phyloP scores from a whole-genome alignment of 1,140 invertebrate genomes.

The Drosophila grimshawi region DNA sequence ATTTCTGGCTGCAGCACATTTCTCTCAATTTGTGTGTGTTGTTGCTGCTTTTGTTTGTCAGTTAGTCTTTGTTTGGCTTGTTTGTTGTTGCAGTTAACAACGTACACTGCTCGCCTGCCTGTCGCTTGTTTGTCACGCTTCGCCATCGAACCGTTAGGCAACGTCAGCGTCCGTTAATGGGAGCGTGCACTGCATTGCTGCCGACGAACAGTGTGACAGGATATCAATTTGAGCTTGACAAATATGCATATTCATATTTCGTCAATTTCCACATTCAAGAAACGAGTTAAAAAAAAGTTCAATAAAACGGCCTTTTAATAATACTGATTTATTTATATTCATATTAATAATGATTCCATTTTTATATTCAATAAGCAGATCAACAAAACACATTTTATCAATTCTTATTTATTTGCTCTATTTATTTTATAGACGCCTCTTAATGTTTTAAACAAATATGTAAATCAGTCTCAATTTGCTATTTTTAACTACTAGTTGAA shows the following conservation, averaged over 20 bases:
- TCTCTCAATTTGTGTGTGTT: conserved; percentile 21
- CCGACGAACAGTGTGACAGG: conserved; percentile 10
- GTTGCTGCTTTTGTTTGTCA: conserved; percentile 15
- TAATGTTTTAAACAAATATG: too few species aligned
- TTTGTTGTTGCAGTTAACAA: conserved; percentile 35
- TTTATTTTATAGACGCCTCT: too few species aligned
- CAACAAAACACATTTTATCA: too few species aligned
- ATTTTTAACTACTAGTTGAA: not conserved
- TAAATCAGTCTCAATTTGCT: not conserved
- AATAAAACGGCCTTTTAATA: too few species aligned
- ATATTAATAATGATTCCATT: too few species aligned
- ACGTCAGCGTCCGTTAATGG: conserved; percentile 63
- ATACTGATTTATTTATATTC: too few species aligned
- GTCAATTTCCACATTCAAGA: too few species aligned
- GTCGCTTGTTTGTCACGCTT: conserved; percentile 74
- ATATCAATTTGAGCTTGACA: not conserved
- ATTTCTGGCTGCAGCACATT: conserved; percentile 22
- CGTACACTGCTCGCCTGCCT: conserved; percentile 10
- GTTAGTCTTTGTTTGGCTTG: conserved; percentile 2
- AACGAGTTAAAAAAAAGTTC: too few species aligned
- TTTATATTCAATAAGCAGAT: too few species aligned
- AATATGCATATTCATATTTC: too few species aligned
- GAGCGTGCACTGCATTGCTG: conserved; percentile 45
- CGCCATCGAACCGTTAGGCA: conserved; percentile 59
- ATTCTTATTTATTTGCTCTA: too few species aligned